phyloP scores from a whole-genome alignment of 2,888 invertebrate genomes.

The Athalia circularis region DNA sequence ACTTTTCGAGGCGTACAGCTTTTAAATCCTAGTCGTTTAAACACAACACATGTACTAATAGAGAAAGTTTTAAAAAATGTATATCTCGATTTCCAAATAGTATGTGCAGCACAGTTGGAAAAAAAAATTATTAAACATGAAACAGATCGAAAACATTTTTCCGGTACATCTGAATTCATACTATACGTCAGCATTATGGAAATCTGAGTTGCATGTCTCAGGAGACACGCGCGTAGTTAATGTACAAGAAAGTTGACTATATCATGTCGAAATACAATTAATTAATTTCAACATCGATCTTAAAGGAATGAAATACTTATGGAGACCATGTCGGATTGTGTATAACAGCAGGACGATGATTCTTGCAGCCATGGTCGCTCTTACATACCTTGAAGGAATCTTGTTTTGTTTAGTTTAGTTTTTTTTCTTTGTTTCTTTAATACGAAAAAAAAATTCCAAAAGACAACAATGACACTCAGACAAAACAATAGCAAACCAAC shows the following conservation, averaged over 20 bases:
- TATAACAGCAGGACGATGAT: conserved; percentile 66
- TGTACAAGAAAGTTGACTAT: neutral
- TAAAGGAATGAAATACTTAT: conserved; percentile 27
- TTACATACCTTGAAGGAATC: conserved; percentile 65
- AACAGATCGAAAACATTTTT: conserved; percentile 16
- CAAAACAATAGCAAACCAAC: conserved; percentile 55
- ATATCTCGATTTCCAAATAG: too few species aligned
- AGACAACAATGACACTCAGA: conserved; percentile 51
- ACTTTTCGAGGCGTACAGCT: neutral
- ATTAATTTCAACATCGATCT: conserved; percentile 21
- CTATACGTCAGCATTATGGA: conserved; percentile 31
- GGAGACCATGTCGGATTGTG: conserved; percentile 44
- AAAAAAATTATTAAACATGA: neutral
- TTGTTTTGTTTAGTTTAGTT: conserved; percentile 12
- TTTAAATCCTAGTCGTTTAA: neutral
- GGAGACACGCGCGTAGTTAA: neutral
- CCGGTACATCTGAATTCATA: conserved; percentile 2
- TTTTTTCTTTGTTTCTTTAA: neutral
- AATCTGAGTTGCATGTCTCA: conserved; percentile 19
- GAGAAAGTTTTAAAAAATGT: neutral
- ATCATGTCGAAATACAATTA: conserved; percentile 1
- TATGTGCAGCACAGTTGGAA: conserved; percentile 2
- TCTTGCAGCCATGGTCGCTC: conserved; percentile 71
- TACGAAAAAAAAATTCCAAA: conserved; percentile 37
- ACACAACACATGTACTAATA: neutral